phyloP scores from a whole-genome alignment of 2,797 vertebrate genomes.

The Peromyscus attwateri region DNA sequence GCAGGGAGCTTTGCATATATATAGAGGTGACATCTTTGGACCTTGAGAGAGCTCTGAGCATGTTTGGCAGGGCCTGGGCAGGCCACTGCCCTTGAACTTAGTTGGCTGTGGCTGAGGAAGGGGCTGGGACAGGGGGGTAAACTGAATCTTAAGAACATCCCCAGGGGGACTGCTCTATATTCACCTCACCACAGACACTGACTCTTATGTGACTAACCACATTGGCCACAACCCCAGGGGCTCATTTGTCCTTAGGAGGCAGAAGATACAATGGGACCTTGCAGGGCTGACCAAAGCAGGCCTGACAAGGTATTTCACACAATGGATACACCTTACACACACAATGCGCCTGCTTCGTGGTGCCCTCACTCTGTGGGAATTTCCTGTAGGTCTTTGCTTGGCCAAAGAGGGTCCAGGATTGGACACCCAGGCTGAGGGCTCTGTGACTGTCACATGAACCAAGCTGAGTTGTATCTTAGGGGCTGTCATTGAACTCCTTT shows the following conservation, averaged over 20 bases:
- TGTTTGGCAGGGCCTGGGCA: neutral
- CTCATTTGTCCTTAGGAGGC: neutral
- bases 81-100: neutral
- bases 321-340: neutral
- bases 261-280: fast-evolving
- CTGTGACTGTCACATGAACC: neutral
- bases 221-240: fast-evolving
- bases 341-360: fast-evolving
- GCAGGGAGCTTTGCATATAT: too few relatives aligned
- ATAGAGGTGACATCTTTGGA: neutral
- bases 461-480: neutral
- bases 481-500: fast-evolving
- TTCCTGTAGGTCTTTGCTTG: neutral
- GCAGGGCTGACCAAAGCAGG: neutral
- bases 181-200: too few relatives aligned
- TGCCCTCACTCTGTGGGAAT: fast-evolving
- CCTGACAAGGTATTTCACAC: neutral
- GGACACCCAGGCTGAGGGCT: neutral
- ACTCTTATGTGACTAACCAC: neutral
- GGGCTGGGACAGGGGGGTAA: neutral
- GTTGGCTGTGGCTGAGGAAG: neutral
- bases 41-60: neutral
- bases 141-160: too few relatives aligned
- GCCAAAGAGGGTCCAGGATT: neutral
- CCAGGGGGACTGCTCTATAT: neutral